Evolutionary conservation across 2,888 invertebrate genomes (phyloP), one percentile per base, ranked within the genome.

Genomic region (Ptychoptera albimana): DNA sequence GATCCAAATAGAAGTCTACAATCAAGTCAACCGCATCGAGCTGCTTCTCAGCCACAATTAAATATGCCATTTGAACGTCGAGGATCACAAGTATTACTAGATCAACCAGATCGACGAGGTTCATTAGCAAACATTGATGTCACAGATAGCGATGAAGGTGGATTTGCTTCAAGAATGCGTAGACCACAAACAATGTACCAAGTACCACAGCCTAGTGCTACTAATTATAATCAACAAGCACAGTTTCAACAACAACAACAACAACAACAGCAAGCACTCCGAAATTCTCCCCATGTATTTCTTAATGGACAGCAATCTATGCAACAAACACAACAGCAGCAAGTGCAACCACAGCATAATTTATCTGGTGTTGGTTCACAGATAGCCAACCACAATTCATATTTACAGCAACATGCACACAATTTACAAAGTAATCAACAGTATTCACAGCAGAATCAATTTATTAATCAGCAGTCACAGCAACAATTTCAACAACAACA

Each of bases 41-140:
- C 79, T 0, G 68, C 76, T 0, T 80, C 80, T 0, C 79, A 80
- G 52, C 80, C 80, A 2, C 80, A 80, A 52, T 64, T 80, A 9
- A 53, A 53, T 46, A 44, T 52, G 16, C 45, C 48, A 16, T 51
- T 50, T 45, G 51, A 52, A 34, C 43, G 50, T 11, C 44, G 48
- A 8, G 49, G 49, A 2, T 49, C 50, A 10, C 51, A 50, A 45
- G 39, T 36, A 10, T 34, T 48, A 2, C 13, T 49, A 15, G 49
- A 51, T 16, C 49, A 46, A 32, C 23, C 42, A 8, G 50, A 50
- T 55, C 51, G 76, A 53, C 62, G 76, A 52, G 74, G 74, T 45
- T 76, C 77, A 0, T 70, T 76, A 47, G 73, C 74, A 0, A 77
- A 76, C 51, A 65, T 77, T 14, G 63, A 64, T 46, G 63, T 73